Conservation (phyloP, 2,888 invertebrate genomes). For the Bruchidius siliquastri region DNA sequence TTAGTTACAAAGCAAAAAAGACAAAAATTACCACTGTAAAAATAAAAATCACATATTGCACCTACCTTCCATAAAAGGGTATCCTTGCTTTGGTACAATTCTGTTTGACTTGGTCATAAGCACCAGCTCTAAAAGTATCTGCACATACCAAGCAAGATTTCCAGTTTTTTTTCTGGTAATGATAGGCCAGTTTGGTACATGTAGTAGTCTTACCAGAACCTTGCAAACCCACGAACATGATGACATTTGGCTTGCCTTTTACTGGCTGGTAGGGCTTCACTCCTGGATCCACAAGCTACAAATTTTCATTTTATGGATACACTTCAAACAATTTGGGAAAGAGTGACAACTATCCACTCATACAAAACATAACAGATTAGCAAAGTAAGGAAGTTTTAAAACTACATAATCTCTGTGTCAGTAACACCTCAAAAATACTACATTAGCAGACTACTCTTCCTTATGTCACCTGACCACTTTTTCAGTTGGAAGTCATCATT, state of each 20-base stretch:
- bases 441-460: too few species aligned
- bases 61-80: conserved; percentile 95
- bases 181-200: conserved; percentile 98
- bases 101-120: conserved; percentile 99
- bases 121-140: conserved; percentile 99
- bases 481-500: background rate
- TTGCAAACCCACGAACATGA: conserved; percentile 99
- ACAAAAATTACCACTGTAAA: too few species aligned
- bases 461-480: background rate
- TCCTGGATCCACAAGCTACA: conserved; percentile 90
- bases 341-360: too few species aligned
- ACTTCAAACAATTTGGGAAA: background rate
- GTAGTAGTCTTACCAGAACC: conserved; percentile 99
- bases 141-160: conserved; percentile 98
- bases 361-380: conserved; percentile 1
- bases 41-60: conserved; percentile 7
- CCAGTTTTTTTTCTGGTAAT: conserved; percentile 98
- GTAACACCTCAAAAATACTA: too few species aligned
- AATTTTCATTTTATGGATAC: conserved; percentile 12
- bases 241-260: conserved; percentile 91
- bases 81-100: conserved; percentile 98
- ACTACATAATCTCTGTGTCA: too few species aligned
- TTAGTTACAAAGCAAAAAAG: too few species aligned
- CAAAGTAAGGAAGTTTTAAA: too few species aligned
- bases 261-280: conserved; percentile 94